These are phyloP conservation scores for Ennomos erosarius DNA, from an alignment of 2,888 invertebrate species.

Conservation along the genomic window DNA sequence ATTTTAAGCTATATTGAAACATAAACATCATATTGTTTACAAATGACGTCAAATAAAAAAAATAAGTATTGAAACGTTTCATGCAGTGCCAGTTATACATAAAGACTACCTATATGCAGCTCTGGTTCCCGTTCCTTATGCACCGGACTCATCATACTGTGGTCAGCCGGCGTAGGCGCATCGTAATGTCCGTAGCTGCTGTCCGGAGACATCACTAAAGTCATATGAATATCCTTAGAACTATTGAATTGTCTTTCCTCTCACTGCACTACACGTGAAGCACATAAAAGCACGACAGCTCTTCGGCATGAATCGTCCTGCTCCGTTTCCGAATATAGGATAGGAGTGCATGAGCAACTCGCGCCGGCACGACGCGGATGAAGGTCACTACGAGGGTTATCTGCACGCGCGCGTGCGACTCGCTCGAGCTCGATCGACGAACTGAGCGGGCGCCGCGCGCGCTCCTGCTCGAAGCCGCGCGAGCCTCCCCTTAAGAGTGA, in stretches of 20 bases:
- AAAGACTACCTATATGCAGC: constrained; percentile 88
- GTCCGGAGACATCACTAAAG: constrained; percentile 88
- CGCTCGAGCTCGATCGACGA: constrained; percentile 85
- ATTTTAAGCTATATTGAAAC: no score
- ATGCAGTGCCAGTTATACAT: constrained; percentile 10
- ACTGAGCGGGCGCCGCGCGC: constrained; percentile 80
- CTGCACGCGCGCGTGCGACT: constrained; percentile 80
- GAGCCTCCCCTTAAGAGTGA: constrained; percentile 83
- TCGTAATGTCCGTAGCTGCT: constrained; percentile 86
- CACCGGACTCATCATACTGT: constrained; percentile 70
- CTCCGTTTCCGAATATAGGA: constrained; percentile 70
- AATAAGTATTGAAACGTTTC: not conserved
- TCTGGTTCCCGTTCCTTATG: constrained; percentile 87
- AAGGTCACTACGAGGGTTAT: constrained; percentile 72
- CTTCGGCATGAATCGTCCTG: constrained; percentile 58
- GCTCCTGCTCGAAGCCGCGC: constrained; percentile 72
- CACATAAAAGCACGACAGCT: constrained; percentile 69
- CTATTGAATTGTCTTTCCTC: constrained; percentile 64
- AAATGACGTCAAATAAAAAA: no score
- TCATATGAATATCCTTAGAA: constrained; percentile 62
- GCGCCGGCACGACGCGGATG: constrained; percentile 74
- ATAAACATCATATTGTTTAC: no score
- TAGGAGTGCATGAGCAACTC: constrained; percentile 71
- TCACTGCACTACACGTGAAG: constrained; percentile 79
- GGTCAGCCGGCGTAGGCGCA: constrained; percentile 83